Conservation (phyloP, 2,888 invertebrate genomes). For the Leucania comma region DNA sequence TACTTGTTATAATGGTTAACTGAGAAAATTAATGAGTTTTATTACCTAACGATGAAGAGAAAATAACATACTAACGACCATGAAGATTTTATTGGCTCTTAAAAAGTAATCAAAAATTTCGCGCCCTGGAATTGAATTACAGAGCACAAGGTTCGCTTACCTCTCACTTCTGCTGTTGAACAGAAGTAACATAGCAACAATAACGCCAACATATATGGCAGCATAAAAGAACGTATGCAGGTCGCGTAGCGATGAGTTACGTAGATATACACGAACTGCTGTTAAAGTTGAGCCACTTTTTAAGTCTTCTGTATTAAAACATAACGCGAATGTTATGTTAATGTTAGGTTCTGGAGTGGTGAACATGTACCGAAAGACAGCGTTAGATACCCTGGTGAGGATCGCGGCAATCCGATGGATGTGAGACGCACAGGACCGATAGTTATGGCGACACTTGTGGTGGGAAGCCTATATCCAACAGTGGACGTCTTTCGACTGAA, state of each 20-base stretch:
- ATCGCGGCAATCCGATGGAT: no score
- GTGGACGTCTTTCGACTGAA: no score
- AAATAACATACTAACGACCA: constrained; percentile 1
- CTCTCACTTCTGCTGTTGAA: background rate
- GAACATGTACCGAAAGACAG: no score
- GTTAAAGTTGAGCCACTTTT: constrained; percentile 13
- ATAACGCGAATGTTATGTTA: background rate
- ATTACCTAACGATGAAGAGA: background rate
- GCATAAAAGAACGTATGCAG: constrained; percentile 17
- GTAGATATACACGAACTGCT: constrained; percentile 24
- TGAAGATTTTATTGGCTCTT: background rate
- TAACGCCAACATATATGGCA: constrained; percentile 3
- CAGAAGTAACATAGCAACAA: constrained; percentile 25
- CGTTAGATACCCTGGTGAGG: no score
- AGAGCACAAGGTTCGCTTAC: constrained; percentile 6
- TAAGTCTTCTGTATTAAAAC: constrained; percentile 12
- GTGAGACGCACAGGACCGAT: no score
- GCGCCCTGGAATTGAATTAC: background rate
- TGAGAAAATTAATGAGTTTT: background rate
- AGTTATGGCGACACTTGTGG: no score
- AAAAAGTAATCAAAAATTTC: constrained; percentile 6
- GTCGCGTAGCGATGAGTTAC: constrained; percentile 30
- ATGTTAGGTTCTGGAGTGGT: no score
- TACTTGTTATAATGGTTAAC: constrained; percentile 10
- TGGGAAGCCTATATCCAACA: no score